These are phyloP conservation scores for Augiades crinisus DNA, from an alignment of 2,888 invertebrate genomes.

Conservation along the genomic window DNA sequence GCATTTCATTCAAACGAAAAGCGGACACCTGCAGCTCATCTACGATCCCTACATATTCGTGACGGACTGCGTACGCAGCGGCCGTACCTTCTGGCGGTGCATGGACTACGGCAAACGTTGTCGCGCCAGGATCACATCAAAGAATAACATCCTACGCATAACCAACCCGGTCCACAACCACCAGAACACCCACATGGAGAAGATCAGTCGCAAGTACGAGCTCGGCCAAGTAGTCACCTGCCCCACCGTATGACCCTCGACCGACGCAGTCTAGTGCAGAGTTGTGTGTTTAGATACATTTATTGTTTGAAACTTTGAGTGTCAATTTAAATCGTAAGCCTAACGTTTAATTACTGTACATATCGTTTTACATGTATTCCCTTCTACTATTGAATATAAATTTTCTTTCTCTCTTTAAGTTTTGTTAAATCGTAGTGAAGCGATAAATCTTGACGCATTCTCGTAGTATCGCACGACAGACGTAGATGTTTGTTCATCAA, in stretches of 20 bases:
- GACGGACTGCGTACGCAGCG: conserved; percentile 75
- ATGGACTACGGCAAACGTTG: conserved; percentile 76
- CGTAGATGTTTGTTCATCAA: neutral
- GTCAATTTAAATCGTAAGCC: conserved; percentile 7
- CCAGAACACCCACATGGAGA: conserved; percentile 62
- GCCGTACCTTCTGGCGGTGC: conserved; percentile 75
- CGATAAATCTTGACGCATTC: neutral
- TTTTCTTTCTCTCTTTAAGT: no score
- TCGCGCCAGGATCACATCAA: conserved; percentile 74
- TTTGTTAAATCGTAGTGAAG: neutral
- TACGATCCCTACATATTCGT: conserved; percentile 76
- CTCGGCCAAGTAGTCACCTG: conserved; percentile 73
- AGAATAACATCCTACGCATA: conserved; percentile 67
- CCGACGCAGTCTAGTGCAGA: neutral
- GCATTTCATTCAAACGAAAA: conserved; percentile 76
- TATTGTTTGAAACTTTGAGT: conserved; percentile 1
- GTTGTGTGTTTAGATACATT: neutral
- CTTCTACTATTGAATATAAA: no score
- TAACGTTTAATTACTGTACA: conserved; percentile 16
- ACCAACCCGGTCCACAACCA: conserved; percentile 76
- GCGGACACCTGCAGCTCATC: conserved; percentile 72
- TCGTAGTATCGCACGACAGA: neutral
- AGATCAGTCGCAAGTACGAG: conserved; percentile 69
- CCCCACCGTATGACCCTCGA: conserved; percentile 55
- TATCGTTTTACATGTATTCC: conserved; percentile 11